Conservation (phyloP, 1,140 invertebrate species). For the Subanguina moxae region DNA sequence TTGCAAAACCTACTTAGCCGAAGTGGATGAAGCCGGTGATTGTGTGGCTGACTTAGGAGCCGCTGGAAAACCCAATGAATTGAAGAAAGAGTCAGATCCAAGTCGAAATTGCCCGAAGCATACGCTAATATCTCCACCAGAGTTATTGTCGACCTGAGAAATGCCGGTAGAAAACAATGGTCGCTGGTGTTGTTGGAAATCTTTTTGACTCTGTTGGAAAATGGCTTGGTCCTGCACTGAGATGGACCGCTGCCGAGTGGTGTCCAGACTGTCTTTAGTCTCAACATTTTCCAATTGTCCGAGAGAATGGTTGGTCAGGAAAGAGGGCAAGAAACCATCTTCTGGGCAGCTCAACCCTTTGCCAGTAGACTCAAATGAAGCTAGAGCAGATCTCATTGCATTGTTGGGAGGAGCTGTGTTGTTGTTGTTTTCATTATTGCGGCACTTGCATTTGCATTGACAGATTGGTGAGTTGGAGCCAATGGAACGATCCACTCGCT, state of each 20-base stretch:
- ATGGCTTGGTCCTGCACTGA: neutral
- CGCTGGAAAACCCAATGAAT: neutral
- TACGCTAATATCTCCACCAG: neutral
- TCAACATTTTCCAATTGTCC: too few species aligned
- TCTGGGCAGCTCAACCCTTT: neutral
- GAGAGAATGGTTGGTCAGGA: too few species aligned
- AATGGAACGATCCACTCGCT: neutral
- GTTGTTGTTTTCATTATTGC: neutral
- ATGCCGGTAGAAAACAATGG: neutral
- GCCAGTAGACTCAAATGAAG: neutral
- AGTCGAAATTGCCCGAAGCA: neutral
- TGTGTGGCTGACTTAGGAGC: neutral
- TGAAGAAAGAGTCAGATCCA: conserved; percentile 1
- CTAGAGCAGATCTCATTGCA: neutral
- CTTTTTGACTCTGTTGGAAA: neutral
- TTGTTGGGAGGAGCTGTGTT: neutral
- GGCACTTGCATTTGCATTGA: neutral
- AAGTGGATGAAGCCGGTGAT: neutral
- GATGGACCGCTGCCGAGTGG: conserved; percentile 1
- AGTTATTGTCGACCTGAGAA: neutral
- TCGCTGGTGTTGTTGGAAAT: neutral
- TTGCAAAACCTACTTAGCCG: too few species aligned
- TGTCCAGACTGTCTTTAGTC: too few species aligned
- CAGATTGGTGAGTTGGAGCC: neutral
- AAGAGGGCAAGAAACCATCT: neutral